Evolutionary conservation across 2,888 invertebrate species (phyloP).

Genomic region (Abrostola tripartita): DNA sequence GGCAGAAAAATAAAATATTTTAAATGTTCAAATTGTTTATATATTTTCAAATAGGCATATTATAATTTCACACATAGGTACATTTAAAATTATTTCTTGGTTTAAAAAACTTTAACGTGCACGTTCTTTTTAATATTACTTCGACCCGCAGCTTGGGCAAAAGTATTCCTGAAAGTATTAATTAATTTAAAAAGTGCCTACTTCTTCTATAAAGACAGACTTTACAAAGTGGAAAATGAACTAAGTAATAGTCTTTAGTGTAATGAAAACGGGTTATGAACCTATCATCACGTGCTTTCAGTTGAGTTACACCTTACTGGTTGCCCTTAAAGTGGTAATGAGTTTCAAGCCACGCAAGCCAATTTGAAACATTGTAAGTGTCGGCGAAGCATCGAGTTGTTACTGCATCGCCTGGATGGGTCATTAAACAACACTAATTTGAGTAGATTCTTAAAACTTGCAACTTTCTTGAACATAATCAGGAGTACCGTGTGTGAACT

Average conservation of each 20-base stretch:
- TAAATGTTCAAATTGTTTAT: too few relatives aligned
- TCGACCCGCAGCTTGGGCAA: neutral
- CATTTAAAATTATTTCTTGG: too few relatives aligned
- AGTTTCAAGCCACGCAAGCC: constrained; percentile 17
- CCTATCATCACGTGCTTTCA: constrained; percentile 2
- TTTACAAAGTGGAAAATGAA: neutral
- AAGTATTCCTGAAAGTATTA: neutral
- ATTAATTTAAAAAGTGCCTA: neutral
- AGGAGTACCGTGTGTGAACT: constrained; percentile 4
- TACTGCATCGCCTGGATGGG: constrained; percentile 14
- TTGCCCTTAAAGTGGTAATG: constrained; percentile 16
- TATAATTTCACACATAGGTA: too few relatives aligned
- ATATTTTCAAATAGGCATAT: too few relatives aligned
- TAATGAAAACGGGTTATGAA: neutral
- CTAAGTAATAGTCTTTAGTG: neutral
- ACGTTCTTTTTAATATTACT: too few relatives aligned
- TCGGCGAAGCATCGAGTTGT: constrained; percentile 10
- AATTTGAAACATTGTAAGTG: constrained; percentile 47
- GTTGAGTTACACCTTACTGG: neutral
- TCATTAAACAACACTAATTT: constrained; percentile 43
- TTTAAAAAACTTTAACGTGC: too few relatives aligned
- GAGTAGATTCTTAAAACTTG: constrained; percentile 26
- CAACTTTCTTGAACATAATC: constrained; percentile 46
- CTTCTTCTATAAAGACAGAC: too few relatives aligned
- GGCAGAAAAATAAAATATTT: too few relatives aligned